Evolutionary conservation across 2,797 vertebrate species (phyloP).

Genomic region (Danio albolineatus): DNA sequence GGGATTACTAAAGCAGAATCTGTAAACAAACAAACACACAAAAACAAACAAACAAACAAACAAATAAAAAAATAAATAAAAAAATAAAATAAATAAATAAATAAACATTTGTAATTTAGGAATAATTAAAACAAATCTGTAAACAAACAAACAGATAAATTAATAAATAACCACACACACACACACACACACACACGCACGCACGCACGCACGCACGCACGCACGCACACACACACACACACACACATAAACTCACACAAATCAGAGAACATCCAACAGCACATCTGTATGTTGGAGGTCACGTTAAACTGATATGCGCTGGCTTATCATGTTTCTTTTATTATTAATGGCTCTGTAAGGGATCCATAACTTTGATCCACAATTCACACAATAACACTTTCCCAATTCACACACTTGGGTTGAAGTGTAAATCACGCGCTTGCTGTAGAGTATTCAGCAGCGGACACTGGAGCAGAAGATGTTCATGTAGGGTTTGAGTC

Average conservation of each 20-base stretch:
- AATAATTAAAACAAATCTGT: too few species aligned
- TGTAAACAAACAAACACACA: too few species aligned
- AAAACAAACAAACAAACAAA: too few species aligned
- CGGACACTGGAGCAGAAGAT: conserved; percentile 42
- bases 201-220: neutral
- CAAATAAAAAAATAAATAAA: too few species aligned
- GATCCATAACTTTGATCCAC: conserved; percentile 36
- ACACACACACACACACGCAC: too few species aligned
- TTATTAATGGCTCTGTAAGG: conserved; percentile 14
- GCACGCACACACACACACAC: neutral
- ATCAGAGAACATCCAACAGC: neutral
- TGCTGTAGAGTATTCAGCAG: conserved; percentile 40
- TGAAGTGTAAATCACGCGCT: conserved; percentile 51
- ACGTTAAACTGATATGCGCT: neutral
- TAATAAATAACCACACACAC: too few species aligned
- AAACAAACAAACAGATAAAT: too few species aligned
- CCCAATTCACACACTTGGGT: conserved; percentile 28
- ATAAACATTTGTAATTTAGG: too few species aligned
- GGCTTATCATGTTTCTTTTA: conserved; percentile 13
- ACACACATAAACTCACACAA: neutral
- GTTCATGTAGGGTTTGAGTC: conserved; percentile 37
- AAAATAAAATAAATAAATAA: too few species aligned
- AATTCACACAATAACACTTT: conserved; percentile 34
- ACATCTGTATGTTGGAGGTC: neutral
- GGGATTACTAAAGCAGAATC: too few species aligned